These are phyloP conservation scores for Cheilosia vulpina DNA, from an alignment of 2,888 invertebrate species.

Conservation along the genomic window DNA sequence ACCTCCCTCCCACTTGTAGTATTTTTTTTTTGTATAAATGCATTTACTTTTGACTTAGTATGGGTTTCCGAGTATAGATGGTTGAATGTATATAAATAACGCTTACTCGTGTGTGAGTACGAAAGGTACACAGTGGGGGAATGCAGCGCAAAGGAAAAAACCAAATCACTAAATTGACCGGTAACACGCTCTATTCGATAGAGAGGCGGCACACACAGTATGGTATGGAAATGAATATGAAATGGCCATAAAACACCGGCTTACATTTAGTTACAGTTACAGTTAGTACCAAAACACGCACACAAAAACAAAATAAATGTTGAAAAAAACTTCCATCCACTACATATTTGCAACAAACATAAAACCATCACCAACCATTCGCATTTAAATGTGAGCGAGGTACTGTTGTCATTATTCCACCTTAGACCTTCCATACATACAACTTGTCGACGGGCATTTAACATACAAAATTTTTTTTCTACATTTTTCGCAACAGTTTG, in stretches of 20 bases:
- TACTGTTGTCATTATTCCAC: constrained; percentile 24
- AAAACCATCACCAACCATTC: constrained; percentile 1
- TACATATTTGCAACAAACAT: neutral
- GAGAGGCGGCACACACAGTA: neutral
- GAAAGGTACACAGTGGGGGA: neutral
- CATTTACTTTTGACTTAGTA: constrained; percentile 14
- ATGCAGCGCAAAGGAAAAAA: neutral
- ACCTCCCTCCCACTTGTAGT: neutral
- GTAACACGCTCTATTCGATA: neutral
- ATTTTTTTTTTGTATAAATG: constrained; percentile 2
- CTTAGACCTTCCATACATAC: neutral
- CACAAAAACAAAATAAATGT: neutral
- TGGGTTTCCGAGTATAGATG: neutral
- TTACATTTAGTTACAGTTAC: neutral
- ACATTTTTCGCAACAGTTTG: constrained; percentile 27
- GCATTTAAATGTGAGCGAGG: constrained; percentile 1
- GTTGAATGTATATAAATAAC: neutral
- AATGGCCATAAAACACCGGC: constrained; percentile 41
- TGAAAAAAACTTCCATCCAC: neutral
- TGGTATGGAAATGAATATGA: constrained; percentile 1
- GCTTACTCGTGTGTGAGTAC: constrained; percentile 2
- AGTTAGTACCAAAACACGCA: neutral
- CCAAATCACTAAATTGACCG: constrained; percentile 11
- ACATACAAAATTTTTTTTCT: neutral
- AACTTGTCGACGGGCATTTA: neutral